Evolutionary conservation across 92 coral and sea anemone genomes (phyloP).

Genomic region (Parazoanthus swiftii): DNA sequence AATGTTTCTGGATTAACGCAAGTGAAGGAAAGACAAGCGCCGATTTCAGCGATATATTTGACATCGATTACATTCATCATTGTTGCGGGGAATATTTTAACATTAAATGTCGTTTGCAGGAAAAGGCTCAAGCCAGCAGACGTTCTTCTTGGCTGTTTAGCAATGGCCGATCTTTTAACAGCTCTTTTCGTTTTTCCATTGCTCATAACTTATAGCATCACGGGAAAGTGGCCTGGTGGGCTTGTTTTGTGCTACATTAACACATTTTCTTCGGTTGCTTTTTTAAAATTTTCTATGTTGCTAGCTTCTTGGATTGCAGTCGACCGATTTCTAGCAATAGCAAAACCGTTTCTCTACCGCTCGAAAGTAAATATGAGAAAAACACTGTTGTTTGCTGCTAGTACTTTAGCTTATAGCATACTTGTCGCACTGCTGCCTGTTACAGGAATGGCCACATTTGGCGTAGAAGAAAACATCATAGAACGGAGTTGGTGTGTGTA

Average conservation of each 20-base stretch:
- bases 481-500: constrained; percentile 57
- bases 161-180: constrained; percentile 53
- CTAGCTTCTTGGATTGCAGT: constrained; percentile 55
- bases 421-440: constrained; percentile 47
- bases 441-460: constrained; percentile 40
- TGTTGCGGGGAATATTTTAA: constrained; percentile 47
- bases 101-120: constrained; percentile 55
- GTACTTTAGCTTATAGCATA: constrained; percentile 50
- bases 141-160: constrained; percentile 53
- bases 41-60: constrained; percentile 60
- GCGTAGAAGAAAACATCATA: not conserved
- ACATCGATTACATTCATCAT: constrained; percentile 50
- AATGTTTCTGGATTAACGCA: constrained; percentile 11
- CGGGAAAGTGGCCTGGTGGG: constrained; percentile 58
- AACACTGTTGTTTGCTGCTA: constrained; percentile 24
- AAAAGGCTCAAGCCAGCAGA: constrained; percentile 63
- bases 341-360: constrained; percentile 68
- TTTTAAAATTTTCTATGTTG: constrained; percentile 62
- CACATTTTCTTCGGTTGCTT: constrained; percentile 50
- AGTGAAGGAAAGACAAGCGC: not conserved
- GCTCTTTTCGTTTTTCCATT: constrained; percentile 52
- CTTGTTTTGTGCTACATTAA: constrained; percentile 45
- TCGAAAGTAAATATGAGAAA: constrained; percentile 57
- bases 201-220: constrained; percentile 38
- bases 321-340: constrained; percentile 63